A percentile compares a stretch with the other conserved stretches of the same genome.
These are phyloP conservation scores for Cyclina sinensis DNA, from an alignment of 1,140 invertebrate species.

Conservation along the genomic window DNA sequence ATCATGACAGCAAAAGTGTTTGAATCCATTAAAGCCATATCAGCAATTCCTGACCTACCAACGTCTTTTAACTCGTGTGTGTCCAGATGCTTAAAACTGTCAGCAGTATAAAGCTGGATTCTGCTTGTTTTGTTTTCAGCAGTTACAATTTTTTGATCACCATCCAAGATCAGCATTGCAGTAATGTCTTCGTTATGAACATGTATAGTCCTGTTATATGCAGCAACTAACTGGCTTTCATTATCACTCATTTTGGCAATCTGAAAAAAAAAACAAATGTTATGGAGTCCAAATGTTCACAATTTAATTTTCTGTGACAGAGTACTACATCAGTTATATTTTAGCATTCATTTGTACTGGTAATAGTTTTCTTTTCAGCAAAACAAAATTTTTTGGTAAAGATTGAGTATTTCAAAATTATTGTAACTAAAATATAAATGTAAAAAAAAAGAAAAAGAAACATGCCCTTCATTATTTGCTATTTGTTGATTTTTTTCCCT, in stretches of 20 bases:
- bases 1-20: background rate
- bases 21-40: background rate
- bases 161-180: background rate
- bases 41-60: background rate
- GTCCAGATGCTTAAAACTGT: background rate
- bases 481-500: no score
- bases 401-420: no score
- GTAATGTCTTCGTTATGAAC: background rate
- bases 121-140: conserved; percentile 5
- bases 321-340: no score
- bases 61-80: background rate
- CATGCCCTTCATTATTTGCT: no score
- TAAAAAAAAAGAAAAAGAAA: no score
- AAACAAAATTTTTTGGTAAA: no score
- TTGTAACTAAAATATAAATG: no score
- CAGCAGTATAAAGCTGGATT: background rate
- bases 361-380: no score
- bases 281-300: no score
- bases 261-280: background rate
- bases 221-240: background rate
- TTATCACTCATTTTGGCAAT: background rate
- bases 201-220: background rate
- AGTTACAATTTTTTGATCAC: conserved; percentile 6
- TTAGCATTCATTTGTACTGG: no score
- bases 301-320: no score